Evolutionary conservation across 2,888 invertebrate species (phyloP), one percentile per base, ranked within the genome.

Genomic region (Pandemis heparana): DNA sequence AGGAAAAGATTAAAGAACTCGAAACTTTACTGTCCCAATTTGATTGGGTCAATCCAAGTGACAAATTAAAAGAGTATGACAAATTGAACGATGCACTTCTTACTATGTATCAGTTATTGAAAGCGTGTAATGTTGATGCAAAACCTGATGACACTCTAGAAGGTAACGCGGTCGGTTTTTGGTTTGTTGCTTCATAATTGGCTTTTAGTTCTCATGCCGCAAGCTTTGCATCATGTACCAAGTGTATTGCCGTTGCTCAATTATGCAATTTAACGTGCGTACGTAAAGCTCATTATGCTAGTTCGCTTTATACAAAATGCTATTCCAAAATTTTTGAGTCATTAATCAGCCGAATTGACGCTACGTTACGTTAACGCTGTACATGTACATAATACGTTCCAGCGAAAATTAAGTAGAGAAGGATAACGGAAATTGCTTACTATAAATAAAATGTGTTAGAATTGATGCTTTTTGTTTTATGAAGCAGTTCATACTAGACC

Each of bases 41-140:
- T 72, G 84, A 88, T 83, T 89, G 87, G 85, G 74, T 84, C 70
- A 83, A 85, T 75, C 81, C 82, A 32, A 82, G 78, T 72, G 77
- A 79, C 66, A 78, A 83, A 74, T 16, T 38, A 0, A 81, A 77
- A 63, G 83, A 85, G 80, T 76, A 72, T 46, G 81, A 85, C 66
- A 85, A 83, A 77, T 73, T 87, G 46, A 82, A 81, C 69, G 70
- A 74, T 14, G 77, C 86, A 73, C 85, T 83, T 74, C 80, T 86
- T 65, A 82, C 82, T 38, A 79, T 77, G 46, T 86, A 83, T 78
- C 87, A 89, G 78, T 79, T 89, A 32, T 76, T 87, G 75, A 78
- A 79, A 62, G 82, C 83, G 74, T 78, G 88, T 79, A 75, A 81
- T 71, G 77, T 82, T 77, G 73, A 78, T 73, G 78, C 77, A 75